These are phyloP conservation scores for Potamarius usumacintae DNA, from an alignment of 2,113 vertebrate species.

Conservation along the genomic window DNA sequence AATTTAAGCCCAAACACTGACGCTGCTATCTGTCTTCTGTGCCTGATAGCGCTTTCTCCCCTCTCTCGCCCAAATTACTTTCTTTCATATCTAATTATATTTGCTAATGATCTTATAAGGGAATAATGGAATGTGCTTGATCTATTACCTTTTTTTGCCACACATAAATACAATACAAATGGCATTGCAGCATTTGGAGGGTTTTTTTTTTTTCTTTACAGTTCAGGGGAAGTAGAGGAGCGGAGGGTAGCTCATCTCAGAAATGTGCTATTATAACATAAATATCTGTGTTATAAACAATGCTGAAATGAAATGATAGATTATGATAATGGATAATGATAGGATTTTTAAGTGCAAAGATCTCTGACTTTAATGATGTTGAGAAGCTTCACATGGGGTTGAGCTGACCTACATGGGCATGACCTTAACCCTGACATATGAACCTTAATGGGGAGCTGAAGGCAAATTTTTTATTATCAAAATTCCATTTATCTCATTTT, in stretches of 20 bases:
- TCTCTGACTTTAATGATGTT: not conserved
- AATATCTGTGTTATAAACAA: slow-evolving; percentile 10
- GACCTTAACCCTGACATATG: slow-evolving; percentile 24
- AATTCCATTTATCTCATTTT: too few relatives aligned
- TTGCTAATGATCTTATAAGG: slow-evolving; percentile 85
- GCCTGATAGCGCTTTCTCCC: slow-evolving; percentile 81
- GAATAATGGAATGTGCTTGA: slow-evolving; percentile 83
- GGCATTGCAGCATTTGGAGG: slow-evolving; percentile 66
- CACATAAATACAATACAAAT: slow-evolving; percentile 82
- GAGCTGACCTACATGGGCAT: not conserved
- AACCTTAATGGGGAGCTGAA: not conserved
- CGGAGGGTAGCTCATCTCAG: slow-evolving; percentile 34
- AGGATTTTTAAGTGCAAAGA: not conserved
- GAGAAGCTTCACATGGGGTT: slow-evolving; percentile 2
- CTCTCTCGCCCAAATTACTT: slow-evolving; percentile 81
- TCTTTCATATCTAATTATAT: slow-evolving; percentile 85
- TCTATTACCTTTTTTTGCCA: slow-evolving; percentile 81
- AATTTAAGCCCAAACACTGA: slow-evolving; percentile 82
- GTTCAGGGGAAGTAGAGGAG: slow-evolving; percentile 38
- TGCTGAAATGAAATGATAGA: not conserved
- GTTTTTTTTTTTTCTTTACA: slow-evolving; percentile 10
- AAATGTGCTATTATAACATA: not conserved
- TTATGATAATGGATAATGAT: not conserved
- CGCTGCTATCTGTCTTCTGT: slow-evolving; percentile 81
- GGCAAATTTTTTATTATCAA: too few relatives aligned